These are phyloP conservation scores for Oreochromis grahami DNA, from an alignment of 2,797 vertebrate species.

Conservation along the genomic window DNA sequence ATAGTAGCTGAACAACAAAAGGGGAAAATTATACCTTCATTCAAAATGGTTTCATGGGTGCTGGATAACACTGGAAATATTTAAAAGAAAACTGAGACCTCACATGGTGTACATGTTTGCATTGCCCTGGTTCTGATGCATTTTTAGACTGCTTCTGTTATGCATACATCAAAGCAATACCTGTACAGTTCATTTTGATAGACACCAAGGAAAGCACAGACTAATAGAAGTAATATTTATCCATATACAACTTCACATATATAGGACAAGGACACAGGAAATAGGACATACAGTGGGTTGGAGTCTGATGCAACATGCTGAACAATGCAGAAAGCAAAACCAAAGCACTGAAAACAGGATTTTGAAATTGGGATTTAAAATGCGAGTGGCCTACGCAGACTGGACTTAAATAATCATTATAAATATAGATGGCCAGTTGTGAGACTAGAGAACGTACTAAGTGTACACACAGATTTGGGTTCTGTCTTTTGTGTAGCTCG, in stretches of 20 bases:
- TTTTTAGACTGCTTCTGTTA: not conserved
- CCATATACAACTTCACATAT: constrained; percentile 12
- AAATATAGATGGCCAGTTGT: not conserved
- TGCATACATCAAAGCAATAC: not conserved
- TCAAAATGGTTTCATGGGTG: not conserved
- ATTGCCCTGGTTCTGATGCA: not conserved
- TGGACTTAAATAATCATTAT: not conserved
- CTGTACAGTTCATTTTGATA: not conserved
- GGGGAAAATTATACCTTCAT: not conserved
- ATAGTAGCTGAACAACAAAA: not conserved
- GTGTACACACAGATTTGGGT: not conserved
- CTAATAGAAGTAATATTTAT: constrained; percentile 5
- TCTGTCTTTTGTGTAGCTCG: not conserved
- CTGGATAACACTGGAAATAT: not conserved
- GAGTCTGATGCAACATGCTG: constrained; percentile 36
- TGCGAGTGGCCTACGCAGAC: not conserved
- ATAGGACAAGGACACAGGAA: constrained; percentile 48
- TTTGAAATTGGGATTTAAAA: not conserved
- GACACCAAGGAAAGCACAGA: not conserved
- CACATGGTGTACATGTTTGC: not conserved
- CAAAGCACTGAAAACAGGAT: not conserved
- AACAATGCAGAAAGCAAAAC: constrained; percentile 21
- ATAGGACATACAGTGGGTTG: constrained; percentile 24
- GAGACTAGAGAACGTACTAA: not conserved
- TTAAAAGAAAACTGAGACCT: not conserved